Evolutionary conservation across 2,797 vertebrate species (phyloP).

Genomic region (Dicrostonyx torquatus): DNA sequence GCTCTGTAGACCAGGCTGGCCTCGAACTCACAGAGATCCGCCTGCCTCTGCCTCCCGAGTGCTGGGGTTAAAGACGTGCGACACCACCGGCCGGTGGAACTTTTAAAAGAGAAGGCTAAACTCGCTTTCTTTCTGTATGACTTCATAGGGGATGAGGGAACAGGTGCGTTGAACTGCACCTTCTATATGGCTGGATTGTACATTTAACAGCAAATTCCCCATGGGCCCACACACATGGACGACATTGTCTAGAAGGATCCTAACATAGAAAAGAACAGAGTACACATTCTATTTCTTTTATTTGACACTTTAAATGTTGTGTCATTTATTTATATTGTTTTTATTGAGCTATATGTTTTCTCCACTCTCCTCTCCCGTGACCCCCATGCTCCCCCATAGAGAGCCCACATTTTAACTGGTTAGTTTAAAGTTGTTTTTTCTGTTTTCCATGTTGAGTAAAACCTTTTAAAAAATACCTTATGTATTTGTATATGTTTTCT

Average conservation of each 20-base stretch:
- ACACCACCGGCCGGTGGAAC: too few relatives aligned
- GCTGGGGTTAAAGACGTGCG: neutral
- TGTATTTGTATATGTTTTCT: neutral
- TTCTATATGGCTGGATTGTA: neutral
- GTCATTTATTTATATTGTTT: too few relatives aligned
- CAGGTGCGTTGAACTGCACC: neutral
- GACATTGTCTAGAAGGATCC: too few relatives aligned
- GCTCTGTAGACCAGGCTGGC: too few relatives aligned
- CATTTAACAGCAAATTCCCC: neutral
- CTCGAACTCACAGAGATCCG: too few relatives aligned
- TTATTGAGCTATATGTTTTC: too few relatives aligned
- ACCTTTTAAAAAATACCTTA: neutral
- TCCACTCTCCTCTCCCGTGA: too few relatives aligned
- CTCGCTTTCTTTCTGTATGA: neutral
- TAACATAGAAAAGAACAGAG: neutral
- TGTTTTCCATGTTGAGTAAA: neutral
- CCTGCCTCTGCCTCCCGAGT: too few relatives aligned
- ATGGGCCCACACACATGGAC: neutral
- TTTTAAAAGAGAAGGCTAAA: neutral
- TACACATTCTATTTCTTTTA: too few relatives aligned
- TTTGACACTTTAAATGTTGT: too few relatives aligned
- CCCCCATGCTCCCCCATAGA: too few relatives aligned
- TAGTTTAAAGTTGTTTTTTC: neutral
- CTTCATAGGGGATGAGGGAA: neutral
- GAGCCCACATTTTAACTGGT: neutral